phyloP scores from a whole-genome alignment of 2,113 vertebrate species.

The Butorides virescens region DNA sequence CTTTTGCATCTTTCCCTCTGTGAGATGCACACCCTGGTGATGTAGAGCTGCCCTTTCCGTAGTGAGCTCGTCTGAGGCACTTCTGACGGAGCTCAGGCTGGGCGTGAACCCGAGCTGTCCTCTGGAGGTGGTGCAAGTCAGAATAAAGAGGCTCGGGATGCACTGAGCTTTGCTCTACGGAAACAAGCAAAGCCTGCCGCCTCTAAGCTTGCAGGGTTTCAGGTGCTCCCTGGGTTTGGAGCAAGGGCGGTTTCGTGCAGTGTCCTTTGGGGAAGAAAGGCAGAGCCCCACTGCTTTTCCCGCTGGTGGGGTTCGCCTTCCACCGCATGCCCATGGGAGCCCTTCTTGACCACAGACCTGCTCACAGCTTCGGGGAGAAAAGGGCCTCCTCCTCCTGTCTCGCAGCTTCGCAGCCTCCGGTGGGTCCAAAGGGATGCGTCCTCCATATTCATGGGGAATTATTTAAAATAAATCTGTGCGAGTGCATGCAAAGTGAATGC shows the following conservation, averaged over 20 bases:
- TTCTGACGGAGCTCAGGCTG: not conserved
- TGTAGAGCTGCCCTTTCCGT: not conserved
- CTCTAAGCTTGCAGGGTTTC: not conserved
- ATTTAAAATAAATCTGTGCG: not conserved
- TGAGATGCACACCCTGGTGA: fast-evolving
- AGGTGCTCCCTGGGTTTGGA: not conserved
- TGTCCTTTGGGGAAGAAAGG: no score
- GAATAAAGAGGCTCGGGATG: not conserved
- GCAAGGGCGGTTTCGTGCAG: not conserved
- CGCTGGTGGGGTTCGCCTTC: not conserved
- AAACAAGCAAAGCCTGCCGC: not conserved
- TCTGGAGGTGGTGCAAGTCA: not conserved
- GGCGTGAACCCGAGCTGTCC: not conserved
- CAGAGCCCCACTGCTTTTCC: not conserved
- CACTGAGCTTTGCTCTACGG: not conserved
- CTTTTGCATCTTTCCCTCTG: not conserved
- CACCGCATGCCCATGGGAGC: fast-evolving
- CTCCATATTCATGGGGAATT: not conserved
- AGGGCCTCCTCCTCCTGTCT: not conserved
- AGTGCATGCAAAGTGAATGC: not conserved
- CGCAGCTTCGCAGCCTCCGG: not conserved
- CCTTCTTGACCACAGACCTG: fast-evolving
- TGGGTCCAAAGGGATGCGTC: not conserved
- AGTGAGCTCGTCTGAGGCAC: not conserved
- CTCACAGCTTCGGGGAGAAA: not conserved